Percentiles rank a stretch among this genome's conserved stretches.
These are phyloP conservation scores for Nerophis lumbriciformis DNA, from an alignment of 2,113 vertebrate species.

Conservation along the genomic window DNA sequence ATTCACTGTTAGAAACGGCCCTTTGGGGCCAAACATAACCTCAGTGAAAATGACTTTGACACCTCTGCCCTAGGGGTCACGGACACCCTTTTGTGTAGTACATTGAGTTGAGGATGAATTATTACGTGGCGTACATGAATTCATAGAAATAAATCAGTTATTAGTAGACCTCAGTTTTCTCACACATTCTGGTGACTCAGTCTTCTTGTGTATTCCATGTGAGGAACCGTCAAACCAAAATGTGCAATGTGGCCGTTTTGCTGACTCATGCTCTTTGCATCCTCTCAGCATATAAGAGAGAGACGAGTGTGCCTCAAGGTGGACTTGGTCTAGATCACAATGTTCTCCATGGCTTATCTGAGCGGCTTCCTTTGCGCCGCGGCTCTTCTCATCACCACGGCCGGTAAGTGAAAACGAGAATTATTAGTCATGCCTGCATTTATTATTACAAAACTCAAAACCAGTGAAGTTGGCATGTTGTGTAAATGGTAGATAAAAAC, in stretches of 20 bases:
- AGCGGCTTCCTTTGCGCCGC: background rate
- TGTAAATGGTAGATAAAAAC: too few relatives aligned
- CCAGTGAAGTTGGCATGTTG: too few relatives aligned
- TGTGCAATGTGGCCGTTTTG: background rate
- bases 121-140: too few relatives aligned
- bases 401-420: constrained; percentile 38
- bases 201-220: constrained; percentile 1
- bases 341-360: constrained; percentile 13
- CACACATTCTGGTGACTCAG: background rate
- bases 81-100: too few relatives aligned
- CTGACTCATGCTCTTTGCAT: constrained; percentile 26
- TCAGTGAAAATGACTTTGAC: too few relatives aligned
- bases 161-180: background rate
- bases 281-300: constrained; percentile 35
- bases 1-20: too few relatives aligned
- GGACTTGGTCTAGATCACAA: constrained; percentile 19
- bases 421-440: background rate
- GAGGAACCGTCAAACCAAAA: background rate
- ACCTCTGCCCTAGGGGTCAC: too few relatives aligned
- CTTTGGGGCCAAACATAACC: too few relatives aligned
- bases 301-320: background rate
- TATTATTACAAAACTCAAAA: background rate
- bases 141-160: too few relatives aligned
- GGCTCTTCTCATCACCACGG: constrained; percentile 22
- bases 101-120: too few relatives aligned